Base-by-base conservation (phyloP, 2,888 invertebrate genomes). In the Microchrysa polita region DNA sequence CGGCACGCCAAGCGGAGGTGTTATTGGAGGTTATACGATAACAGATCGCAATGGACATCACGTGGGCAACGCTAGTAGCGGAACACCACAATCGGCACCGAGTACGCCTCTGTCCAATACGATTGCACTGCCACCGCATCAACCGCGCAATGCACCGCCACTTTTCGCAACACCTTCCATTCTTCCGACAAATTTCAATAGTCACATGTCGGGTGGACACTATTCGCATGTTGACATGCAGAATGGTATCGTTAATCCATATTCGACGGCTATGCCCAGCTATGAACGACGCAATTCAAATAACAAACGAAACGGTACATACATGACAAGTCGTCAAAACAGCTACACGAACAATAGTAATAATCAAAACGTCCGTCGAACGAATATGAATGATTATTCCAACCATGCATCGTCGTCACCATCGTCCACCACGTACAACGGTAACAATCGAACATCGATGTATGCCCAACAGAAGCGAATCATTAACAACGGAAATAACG, bases 101-200 rank as follows among this genome's bases (percentile, higher is more conserved):
- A 83, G 83, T 72, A 85, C 85, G n/a, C 85, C 85, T 22, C 80
- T 81, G 72, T 81, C 82, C 7, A 74, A 77, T 71, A 77, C 79
- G 23, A 52, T 76, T 22, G 74, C 77, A 23, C 40, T 72, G 34
- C 27, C 27, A 34, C 12, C 75, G 5, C 73, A 74, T 42, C 80
- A 80, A 40, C 79, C 80, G 14, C 83, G 84, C 79, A 77, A 78
- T 76, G 82, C 83, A 20, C 83, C 85, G 23, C 83, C 85, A 34
- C 77, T 85, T 44, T 85, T 85, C 73, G 81, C 85, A 73, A 85
- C 85, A 14, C 85, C 85, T 5, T 83, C 85, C 16, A 80, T 81
- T 44, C 74, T 82, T 44, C 79, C 81, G n/a, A 80, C 79, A 67
- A 79, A 74, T 22, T 76, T 65, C 22, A 78, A 80, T 77, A 80